Evolutionary conservation across 2,797 vertebrate genomes (phyloP).

Genomic region (Artibeus jamaicensis): DNA sequence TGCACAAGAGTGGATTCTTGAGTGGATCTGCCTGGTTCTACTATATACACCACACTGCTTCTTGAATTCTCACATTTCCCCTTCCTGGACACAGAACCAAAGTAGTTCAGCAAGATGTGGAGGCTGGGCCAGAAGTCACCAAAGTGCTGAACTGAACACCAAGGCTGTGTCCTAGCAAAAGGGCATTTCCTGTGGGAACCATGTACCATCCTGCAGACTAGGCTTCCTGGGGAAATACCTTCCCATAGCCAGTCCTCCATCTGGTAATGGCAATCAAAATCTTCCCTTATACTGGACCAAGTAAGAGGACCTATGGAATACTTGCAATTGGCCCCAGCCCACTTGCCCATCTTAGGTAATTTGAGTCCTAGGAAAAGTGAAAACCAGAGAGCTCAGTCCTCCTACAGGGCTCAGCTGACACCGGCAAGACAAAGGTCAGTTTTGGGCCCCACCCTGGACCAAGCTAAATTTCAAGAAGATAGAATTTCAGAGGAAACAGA

Average conservation of each 20-base stretch:
- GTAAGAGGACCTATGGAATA: neutral
- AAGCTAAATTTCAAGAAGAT: neutral
- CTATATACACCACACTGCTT: neutral
- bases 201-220: neutral
- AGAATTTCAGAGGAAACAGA: neutral
- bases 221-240: neutral
- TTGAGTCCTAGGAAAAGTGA: neutral
- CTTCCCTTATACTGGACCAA: neutral
- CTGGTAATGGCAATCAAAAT: neutral
- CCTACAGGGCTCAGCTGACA: neutral
- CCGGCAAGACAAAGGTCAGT: neutral
- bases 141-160: slow-evolving; percentile 73
- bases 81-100: slow-evolving; percentile 70
- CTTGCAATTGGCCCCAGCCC: neutral
- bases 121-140: slow-evolving; percentile 81
- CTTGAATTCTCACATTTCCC: neutral
- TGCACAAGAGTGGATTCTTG: neutral
- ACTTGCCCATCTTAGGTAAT: neutral
- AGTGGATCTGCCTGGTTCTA: neutral
- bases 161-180: neutral
- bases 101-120: slow-evolving; percentile 73
- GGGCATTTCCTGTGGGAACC: neutral
- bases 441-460: neutral
- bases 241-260: neutral
- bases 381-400: neutral